Percentiles rank a stretch among this genome's conserved stretches.
These are phyloP conservation scores for Empis stercorea DNA, from an alignment of 2,888 invertebrate genomes.

Conservation along the genomic window DNA sequence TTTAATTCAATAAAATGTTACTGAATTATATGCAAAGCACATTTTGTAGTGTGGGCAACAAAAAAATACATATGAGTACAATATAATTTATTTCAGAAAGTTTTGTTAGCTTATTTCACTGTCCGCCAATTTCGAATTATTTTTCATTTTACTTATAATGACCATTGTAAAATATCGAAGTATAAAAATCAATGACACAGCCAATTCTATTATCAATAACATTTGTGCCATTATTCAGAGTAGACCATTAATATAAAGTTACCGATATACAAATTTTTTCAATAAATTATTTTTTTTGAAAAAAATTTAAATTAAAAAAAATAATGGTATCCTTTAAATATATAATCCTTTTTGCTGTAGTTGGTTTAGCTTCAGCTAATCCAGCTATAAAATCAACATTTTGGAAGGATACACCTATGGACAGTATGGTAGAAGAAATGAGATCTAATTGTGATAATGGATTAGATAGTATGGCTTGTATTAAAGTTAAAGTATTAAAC, in stretches of 20 bases:
- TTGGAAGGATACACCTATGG: constrained; percentile 60
- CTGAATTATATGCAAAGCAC: no score
- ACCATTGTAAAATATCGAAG: constrained; percentile 11
- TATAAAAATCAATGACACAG: constrained; percentile 37
- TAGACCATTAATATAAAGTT: neutral
- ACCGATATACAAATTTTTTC: neutral
- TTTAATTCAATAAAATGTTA: no score
- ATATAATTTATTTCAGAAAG: no score
- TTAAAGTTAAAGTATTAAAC: constrained; percentile 71
- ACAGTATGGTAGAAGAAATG: constrained; percentile 63
- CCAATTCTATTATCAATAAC: constrained; percentile 36
- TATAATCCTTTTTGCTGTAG: constrained; percentile 36
- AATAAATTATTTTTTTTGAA: no score
- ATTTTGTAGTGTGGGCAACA: no score
- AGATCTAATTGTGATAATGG: constrained; percentile 59
- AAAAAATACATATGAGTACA: no score
- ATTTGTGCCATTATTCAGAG: constrained; percentile 8
- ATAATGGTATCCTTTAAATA: constrained; percentile 22
- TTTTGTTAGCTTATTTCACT: no score
- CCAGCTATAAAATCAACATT: constrained; percentile 47
- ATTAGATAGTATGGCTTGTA: constrained; percentile 65
- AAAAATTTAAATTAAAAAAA: neutral
- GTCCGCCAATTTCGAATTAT: no score
- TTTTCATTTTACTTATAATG: no score
- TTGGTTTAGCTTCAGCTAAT: constrained; percentile 47